Conservation (phyloP, 2,888 invertebrate species). For the Drosophila recens region DNA sequence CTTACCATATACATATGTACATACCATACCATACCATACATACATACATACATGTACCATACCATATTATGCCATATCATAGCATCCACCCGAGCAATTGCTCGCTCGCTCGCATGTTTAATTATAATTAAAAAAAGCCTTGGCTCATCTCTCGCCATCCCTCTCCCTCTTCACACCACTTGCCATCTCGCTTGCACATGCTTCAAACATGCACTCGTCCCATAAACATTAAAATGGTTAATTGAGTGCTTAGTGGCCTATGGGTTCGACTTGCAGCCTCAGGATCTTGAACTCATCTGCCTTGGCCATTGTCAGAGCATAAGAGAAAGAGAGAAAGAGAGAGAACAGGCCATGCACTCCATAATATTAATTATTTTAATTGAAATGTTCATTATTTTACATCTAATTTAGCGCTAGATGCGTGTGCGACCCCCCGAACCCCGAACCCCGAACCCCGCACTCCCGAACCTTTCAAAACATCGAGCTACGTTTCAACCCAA, state of each 20-base stretch:
- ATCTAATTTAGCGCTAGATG: conserved; percentile 75
- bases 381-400: conserved; percentile 82
- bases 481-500: conserved; percentile 28
- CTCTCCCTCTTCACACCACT: neutral
- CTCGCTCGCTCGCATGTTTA: conserved; percentile 73
- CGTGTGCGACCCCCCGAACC: conserved; percentile 48
- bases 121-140: conserved; percentile 80
- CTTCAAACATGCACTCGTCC: conserved; percentile 52
- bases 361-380: conserved; percentile 81
- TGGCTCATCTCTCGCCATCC: conserved; percentile 34
- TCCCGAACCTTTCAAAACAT: neutral
- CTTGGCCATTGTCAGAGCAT: conserved; percentile 38
- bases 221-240: conserved; percentile 81
- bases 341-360: conserved; percentile 52
- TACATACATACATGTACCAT: conserved; percentile 14
- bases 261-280: conserved; percentile 36
- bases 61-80: conserved; percentile 20
- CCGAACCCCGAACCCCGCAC: too few species aligned
- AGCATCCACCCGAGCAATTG: conserved; percentile 40
- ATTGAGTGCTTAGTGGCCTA: conserved; percentile 80
- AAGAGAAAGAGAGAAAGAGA: neutral
- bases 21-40: conserved; percentile 3
- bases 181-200: conserved; percentile 36
- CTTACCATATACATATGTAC: neutral
- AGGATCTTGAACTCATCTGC: conserved; percentile 58